Conservation (phyloP, 2,113 vertebrate genomes). For the Petromus typicus region DNA sequence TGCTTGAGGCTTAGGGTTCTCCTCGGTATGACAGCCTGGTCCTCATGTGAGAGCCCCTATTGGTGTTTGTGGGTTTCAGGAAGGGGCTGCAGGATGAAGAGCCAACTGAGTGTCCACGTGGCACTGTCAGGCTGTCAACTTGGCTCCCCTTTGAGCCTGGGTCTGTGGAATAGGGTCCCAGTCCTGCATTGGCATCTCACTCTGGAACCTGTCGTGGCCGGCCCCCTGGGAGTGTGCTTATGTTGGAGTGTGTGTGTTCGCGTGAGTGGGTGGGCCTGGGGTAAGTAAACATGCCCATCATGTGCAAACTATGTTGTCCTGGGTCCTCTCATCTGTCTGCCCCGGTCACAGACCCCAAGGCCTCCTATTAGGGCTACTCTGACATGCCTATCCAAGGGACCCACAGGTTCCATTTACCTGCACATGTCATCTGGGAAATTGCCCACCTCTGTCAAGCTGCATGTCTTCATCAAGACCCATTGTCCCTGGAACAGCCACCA, state of each 20-base stretch:
- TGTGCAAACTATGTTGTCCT: background rate
- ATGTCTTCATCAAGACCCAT: background rate
- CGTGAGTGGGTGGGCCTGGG: background rate
- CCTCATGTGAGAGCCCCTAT: background rate
- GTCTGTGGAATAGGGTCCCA: background rate
- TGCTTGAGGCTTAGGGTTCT: background rate
- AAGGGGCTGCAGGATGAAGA: background rate
- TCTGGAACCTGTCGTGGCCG: background rate
- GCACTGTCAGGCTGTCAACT: background rate
- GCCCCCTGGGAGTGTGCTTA: background rate
- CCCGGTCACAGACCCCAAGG: background rate
- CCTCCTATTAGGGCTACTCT: background rate
- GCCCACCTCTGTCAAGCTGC: background rate
- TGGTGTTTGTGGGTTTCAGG: background rate
- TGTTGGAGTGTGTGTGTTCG: background rate
- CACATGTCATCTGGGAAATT: background rate
- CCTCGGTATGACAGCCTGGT: background rate
- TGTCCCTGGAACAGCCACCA: background rate
- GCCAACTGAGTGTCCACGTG: background rate
- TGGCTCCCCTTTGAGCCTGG: background rate
- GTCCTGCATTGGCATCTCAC: background rate
- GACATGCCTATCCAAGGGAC: background rate
- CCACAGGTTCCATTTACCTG: background rate
- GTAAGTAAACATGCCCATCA: background rate
- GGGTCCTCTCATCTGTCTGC: background rate